Percentiles rank a stretch among this genome's conserved stretches.
phyloP scores from a whole-genome alignment of 2,113 vertebrate genomes.

The Antechinus flavipes region DNA sequence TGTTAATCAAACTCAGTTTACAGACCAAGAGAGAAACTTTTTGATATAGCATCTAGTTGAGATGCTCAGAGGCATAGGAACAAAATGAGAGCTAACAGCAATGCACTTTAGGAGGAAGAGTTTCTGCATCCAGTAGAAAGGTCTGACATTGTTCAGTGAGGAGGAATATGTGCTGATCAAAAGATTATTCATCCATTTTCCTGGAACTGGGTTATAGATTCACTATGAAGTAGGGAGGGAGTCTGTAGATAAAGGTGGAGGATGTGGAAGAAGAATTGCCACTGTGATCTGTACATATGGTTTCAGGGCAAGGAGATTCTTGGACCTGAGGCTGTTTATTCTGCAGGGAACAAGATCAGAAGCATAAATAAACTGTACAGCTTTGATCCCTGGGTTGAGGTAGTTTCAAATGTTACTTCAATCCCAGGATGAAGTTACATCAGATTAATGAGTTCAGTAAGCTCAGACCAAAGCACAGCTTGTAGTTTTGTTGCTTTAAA shows the following conservation, averaged over 20 bases:
- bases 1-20: neutral
- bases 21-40: neutral
- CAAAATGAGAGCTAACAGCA: neutral
- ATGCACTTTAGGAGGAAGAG: neutral
- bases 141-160: neutral
- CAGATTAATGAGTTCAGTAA: neutral
- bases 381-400: neutral
- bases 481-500: neutral
- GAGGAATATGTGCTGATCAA: neutral
- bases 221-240: neutral
- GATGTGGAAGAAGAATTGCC: neutral
- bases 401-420: neutral
- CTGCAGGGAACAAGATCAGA: neutral
- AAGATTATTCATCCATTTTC: neutral
- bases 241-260: neutral
- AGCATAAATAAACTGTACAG: neutral
- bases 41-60: neutral
- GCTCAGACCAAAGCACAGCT: neutral
- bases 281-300: neutral
- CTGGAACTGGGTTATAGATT: neutral
- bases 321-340: neutral
- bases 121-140: neutral
- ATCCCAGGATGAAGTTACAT: neutral
- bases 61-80: neutral
- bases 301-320: neutral